Base-by-base conservation (phyloP, 2,113 vertebrate genomes). In the Sardina pilchardus region DNA sequence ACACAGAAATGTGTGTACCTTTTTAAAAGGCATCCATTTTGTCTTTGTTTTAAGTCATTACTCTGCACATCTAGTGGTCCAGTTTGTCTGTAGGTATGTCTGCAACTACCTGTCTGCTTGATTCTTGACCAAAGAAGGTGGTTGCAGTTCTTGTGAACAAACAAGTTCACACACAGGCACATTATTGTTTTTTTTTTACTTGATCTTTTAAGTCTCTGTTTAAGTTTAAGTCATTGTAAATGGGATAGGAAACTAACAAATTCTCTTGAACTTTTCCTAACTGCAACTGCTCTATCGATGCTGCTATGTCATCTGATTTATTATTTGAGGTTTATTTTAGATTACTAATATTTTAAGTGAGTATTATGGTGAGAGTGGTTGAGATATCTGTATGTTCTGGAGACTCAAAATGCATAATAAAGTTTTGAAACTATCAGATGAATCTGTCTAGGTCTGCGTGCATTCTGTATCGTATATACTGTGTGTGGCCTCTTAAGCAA, bases 101-200 rank as follows among this genome's bases (percentile, higher is more conserved):
- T 78, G 34, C 26, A 78, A 19, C 30, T 16, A 12, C 34, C 30
- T 36, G 71, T 16, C 71, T 36, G 4, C 71, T 78, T 78, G 71
- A 78, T 36, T 78, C 71, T 78, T 78, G 71, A 78, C 71, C 71
- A 78, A 78, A 78, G 71, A 30, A 78, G 30, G 71, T 78, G 30
- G 30, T 34, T 34, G 67, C 63, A 71, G 56, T 10, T n/a, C 10
- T 10, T 12, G 63, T 71, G 26, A 30, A 71, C 63, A 71, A 6
- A 67, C n/a, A 67, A 1, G 6, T n/a, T n/a, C 59, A 26, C 59
- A 67, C 34, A 17, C 30, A 9, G 7, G 24, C 59, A 63, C 59
- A 63, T 63, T 34, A 10, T 75, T 36, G 0, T 78, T 78, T 78
- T 78, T 36, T 3, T 78, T 78, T 78, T 78, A 78, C 71, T 78